phyloP scores from a whole-genome alignment of 1,140 invertebrate genomes.

The Apis cerana region DNA sequence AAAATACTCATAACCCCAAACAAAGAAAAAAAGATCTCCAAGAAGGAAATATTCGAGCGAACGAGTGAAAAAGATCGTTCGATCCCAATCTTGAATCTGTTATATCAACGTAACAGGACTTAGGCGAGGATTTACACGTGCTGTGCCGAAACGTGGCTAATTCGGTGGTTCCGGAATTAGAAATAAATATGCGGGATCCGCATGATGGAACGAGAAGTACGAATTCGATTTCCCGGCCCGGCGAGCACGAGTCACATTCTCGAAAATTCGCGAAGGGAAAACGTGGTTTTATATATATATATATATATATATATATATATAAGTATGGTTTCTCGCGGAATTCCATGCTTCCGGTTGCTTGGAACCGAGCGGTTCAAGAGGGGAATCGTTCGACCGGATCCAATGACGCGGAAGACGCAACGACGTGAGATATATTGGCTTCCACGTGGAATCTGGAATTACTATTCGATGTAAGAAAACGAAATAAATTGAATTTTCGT shows the following conservation, averaged over 20 bases:
- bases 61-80: not conserved
- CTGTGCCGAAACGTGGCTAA: not conserved
- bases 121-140: not conserved
- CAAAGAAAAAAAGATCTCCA: too few relatives aligned
- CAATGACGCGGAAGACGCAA: constrained; percentile 61
- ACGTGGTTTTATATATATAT: constrained; percentile 15
- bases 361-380: constrained; percentile 22
- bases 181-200: constrained; percentile 34
- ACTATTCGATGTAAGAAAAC: constrained; percentile 21
- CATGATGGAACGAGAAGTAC: constrained; percentile 29
- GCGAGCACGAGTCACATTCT: constrained; percentile 34
- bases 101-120: not conserved
- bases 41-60: too few relatives aligned
- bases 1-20: too few relatives aligned
- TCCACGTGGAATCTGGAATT: constrained; percentile 5
- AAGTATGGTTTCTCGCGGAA: constrained; percentile 38
- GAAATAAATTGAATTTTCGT: constrained; percentile 22
- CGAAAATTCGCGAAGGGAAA: constrained; percentile 47
- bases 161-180: not conserved
- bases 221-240: constrained; percentile 52
- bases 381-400: constrained; percentile 54
- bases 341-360: constrained; percentile 15
- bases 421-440: constrained; percentile 49
- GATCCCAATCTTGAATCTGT: not conserved
- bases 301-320: constrained; percentile 11